Conservation (phyloP, 2,113 vertebrate species). For the Oryzias melastigma region DNA sequence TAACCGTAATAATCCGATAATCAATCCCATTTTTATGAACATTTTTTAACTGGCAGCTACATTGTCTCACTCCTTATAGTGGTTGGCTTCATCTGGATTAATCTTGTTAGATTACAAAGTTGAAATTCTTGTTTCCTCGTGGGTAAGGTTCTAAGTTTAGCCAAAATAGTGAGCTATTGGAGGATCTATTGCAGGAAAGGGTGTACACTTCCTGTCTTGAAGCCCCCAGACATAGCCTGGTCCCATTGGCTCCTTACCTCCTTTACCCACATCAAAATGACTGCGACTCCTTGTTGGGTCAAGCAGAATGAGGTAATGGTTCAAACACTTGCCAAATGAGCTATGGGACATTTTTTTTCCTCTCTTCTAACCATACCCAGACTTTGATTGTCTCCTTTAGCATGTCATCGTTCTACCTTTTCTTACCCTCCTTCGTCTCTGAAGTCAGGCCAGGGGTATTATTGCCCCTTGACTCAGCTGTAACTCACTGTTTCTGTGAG, state of each 20-base stretch:
- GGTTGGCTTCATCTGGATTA: constrained; percentile 30
- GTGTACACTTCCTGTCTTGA: constrained; percentile 72
- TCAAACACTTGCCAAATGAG: constrained; percentile 34
- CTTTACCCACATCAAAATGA: constrained; percentile 50
- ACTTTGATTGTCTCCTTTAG: constrained; percentile 20
- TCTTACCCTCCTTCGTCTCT: constrained; percentile 13
- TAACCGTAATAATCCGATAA: too few relatives aligned
- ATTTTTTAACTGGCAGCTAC: not conserved
- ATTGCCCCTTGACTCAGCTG: constrained; percentile 14
- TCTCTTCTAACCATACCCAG: constrained; percentile 1
- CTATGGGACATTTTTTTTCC: constrained; percentile 5
- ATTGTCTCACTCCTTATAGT: constrained; percentile 10
- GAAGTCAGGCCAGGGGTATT: not conserved
- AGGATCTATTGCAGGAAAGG: constrained; percentile 71
- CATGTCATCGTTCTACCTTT: not conserved
- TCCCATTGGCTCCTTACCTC: constrained; percentile 35
- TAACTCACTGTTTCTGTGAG: not conserved
- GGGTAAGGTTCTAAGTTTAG: constrained; percentile 48
- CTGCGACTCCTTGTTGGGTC: constrained; percentile 54
- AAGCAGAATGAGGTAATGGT: constrained; percentile 70
- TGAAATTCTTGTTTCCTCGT: constrained; percentile 19
- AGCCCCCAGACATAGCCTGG: constrained; percentile 42
- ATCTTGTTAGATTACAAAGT: constrained; percentile 16
- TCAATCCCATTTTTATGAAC: not conserved
- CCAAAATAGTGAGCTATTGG: constrained; percentile 54